These are phyloP conservation scores for Brachymystax lenok DNA, from an alignment of 2,797 vertebrate genomes.

Conservation along the genomic window DNA sequence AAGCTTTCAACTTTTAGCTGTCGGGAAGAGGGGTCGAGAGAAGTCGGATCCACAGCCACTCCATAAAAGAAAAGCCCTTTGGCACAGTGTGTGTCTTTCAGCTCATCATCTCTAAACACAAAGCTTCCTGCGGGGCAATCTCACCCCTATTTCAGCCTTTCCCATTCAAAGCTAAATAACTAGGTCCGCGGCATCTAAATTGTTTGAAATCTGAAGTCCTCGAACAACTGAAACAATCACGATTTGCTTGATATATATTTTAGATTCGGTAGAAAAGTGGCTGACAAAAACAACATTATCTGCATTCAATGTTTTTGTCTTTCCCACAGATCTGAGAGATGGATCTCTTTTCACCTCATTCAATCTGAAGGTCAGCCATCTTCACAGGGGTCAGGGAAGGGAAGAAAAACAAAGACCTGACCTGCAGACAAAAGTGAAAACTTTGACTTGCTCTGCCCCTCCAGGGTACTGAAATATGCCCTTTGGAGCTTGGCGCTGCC, in stretches of 20 bases:
- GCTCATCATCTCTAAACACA: background rate
- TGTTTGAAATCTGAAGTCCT: background rate
- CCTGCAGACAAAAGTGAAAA: constrained; percentile 31
- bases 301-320: constrained; percentile 16
- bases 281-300: constrained; percentile 13
- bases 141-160: background rate
- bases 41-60: no score
- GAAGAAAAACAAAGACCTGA: constrained; percentile 1
- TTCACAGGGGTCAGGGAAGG: constrained; percentile 14
- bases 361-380: constrained; percentile 2
- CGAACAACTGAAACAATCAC: background rate
- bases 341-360: constrained; percentile 29
- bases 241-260: background rate
- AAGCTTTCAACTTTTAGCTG: no score
- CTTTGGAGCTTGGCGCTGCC: constrained; percentile 50
- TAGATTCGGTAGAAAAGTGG: constrained; percentile 5
- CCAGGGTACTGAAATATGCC: constrained; percentile 52
- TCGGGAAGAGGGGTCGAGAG: no score
- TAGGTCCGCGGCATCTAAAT: background rate
- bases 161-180: constrained; percentile 10
- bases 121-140: background rate
- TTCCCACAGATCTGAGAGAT: constrained; percentile 34
- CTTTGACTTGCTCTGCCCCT: constrained; percentile 30
- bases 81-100: background rate
- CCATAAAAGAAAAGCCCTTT: no score